phyloP scores from a whole-genome alignment of 2,797 vertebrate species.

The Sardinella longiceps region DNA sequence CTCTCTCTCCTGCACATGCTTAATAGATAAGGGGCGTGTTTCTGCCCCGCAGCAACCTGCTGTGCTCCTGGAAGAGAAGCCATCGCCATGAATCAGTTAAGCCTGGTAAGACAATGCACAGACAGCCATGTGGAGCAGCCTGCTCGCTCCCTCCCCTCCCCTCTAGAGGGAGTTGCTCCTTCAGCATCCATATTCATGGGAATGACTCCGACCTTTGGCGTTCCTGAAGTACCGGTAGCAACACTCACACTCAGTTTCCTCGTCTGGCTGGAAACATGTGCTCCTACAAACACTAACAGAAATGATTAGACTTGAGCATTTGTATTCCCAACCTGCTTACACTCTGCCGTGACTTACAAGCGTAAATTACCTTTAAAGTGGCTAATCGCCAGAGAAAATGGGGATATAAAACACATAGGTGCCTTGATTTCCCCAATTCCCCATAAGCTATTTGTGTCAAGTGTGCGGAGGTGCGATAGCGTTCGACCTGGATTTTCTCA shows the following conservation, averaged over 20 bases:
- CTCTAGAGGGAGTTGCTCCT: neutral
- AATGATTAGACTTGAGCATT: neutral
- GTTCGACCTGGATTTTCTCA: conserved; percentile 11
- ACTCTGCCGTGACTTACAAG: neutral
- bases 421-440: neutral
- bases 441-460: neutral
- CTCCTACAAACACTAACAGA: neutral
- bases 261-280: neutral
- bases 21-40: neutral
- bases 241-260: neutral
- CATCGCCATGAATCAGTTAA: neutral
- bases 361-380: neutral
- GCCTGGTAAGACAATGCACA: neutral
- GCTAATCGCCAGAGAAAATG: neutral
- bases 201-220: neutral
- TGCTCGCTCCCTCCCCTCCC: no score
- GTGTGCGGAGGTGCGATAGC: neutral
- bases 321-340: neutral
- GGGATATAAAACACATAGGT: neutral
- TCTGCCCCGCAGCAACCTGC: neutral
- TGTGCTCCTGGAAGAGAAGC: neutral
- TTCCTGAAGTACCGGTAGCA: neutral
- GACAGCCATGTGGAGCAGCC: neutral
- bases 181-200: conserved; percentile 9
- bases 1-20: neutral